Base-by-base conservation (phyloP, 2,113 vertebrate species). In the Chloropsis cyanopogon region DNA sequence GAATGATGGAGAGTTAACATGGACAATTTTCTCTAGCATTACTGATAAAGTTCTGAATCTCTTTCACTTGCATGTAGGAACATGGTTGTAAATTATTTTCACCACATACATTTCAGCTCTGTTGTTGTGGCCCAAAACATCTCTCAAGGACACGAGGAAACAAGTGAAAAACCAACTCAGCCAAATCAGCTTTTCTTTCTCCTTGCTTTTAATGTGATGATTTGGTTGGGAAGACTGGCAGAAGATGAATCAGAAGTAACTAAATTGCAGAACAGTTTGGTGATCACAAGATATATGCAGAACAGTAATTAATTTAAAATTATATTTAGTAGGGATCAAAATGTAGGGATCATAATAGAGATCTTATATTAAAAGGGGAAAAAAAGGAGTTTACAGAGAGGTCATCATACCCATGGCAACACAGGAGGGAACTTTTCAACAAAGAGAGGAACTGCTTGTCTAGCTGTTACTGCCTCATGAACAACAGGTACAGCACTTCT, bases 381-480 rank as follows among this genome's bases (percentile, higher is more conserved):
- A 33, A 70, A 69, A 37, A 20, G 31, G 50, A 81, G 24, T 93
- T 88, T 68, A 70, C 72, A 80, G 92, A 59, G 24, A 54, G 56
- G 23, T 59, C 28, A 14, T 63, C 53, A 94, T 90, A 94, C 75
- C 91, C 88, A 82, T 92, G 86, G 88, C 76, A 94, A 95, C 91
- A 44, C n/a, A 59, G 35, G 61, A 89, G 53, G 70, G 59, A 89
- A 85, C 49, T 79, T 72, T 76, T 50, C 35, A 76, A 85, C 37
- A 59, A 22, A 86, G 54, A 76, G 47, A 66, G 31, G 35, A 75
- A 26, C 79, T 86, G 23, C 56, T 84, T 93, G 20, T 54, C 56
- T 41, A 61, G 68, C 19, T 72, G 13, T 81, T 59, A 37, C 10
- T 70, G 50, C 60, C 47, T 77, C 14, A 25, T 11, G 47, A 77